Base-by-base conservation (phyloP, 1,140 invertebrate genomes). In the Piezodorus guildinii region DNA sequence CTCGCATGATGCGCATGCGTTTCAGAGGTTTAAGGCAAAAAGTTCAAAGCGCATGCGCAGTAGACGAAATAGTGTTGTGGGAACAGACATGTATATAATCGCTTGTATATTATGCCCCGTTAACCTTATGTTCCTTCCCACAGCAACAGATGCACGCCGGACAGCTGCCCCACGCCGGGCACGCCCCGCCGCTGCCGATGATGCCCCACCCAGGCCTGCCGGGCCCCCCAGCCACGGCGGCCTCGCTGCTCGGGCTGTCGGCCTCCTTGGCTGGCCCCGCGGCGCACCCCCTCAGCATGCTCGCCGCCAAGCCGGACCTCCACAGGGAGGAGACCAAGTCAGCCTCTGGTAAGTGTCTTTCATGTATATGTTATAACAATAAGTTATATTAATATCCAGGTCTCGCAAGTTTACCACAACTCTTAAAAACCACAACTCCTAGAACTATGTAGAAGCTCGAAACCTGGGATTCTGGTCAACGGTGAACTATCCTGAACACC, bases 91-190 rank as follows among this genome's bases (percentile, higher is more conserved):
- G 3, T 30, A 30, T 30, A 30, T 30, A 46, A 19, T 14, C 46
- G 12, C 12, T 9, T 49, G 2, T 17, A 49, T 19, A 3, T 17
- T 19, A 10, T 49, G 16, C 46, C 23, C 8, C 27, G 27, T 25
- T 30, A 9, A 25, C 9, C 3, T 25, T 10, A 23, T 23, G 1
- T 8, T 12, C 34, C 43, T 60, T 30, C 6, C 30, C 9, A 64
- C 72, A 79, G 77, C 77, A 79, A 75, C 78, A 79, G 77, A 92
- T 94, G 89, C 91, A 94, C 71, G 90, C 91, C 9, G 85, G 91
- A 72, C 88, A 93, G 74, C 72, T 94, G 66, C 89, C 89, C 2
- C 85, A 87, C 68, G 84, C 87, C 3, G 65, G 62, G 0, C 89
- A 91, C 71, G 85, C 79, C 23, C 81, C 81, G 17, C 79, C 85